Base-by-base conservation (phyloP, 2,113 vertebrate species). In the Argyrosomus japonicus region DNA sequence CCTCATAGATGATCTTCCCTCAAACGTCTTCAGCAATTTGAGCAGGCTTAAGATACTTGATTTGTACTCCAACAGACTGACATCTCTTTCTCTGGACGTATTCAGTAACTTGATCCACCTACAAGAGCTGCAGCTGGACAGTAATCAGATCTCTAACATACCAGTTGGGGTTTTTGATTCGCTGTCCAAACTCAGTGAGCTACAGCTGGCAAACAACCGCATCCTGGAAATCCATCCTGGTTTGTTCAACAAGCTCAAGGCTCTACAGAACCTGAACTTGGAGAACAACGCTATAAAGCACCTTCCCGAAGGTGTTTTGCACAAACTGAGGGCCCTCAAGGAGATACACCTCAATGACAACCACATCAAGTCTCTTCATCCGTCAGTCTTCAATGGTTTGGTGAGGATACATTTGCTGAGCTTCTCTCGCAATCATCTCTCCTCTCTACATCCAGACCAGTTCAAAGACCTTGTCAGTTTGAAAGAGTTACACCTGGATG, bases 151-250 rank as follows among this genome's bases (percentile, higher is more conserved):
- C 63, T 87, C 69, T 9, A 13, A 0, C 3, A 51, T 93, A 2
- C 56, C 80, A 29, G 50, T 25, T 1, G 70, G 81, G 2, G 51
- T 86, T 0, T 95, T 94, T 56, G 60, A 88, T 23, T 50, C 76
- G 1, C 56, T 92, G 8, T 18, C 57, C 15, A 80, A 57, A 51
- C 87, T 95, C 27, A 68, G 13, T 0, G 87, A 92, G 11, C 64
- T 95, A 14, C 89, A 93, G 19, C 73, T 95, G 36, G 87, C 88
- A 2, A 86, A 87, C 79, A 95, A 95, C 75, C 40, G 5, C 9
- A 91, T 95, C 70, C 23, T 1, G 10, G 23, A 89, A 21, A 85
- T 95, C 70, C 73, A 77, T 1, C 75, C n/a, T 2, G 6, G 25
- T 15, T 36, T 85, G 14, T 92, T 95, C 68, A 60, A 29, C 23